Percentiles rank a stretch among this genome's conserved stretches.
Evolutionary conservation across 2,797 vertebrate species (phyloP).

Genomic region (Neostethus bicornis): DNA sequence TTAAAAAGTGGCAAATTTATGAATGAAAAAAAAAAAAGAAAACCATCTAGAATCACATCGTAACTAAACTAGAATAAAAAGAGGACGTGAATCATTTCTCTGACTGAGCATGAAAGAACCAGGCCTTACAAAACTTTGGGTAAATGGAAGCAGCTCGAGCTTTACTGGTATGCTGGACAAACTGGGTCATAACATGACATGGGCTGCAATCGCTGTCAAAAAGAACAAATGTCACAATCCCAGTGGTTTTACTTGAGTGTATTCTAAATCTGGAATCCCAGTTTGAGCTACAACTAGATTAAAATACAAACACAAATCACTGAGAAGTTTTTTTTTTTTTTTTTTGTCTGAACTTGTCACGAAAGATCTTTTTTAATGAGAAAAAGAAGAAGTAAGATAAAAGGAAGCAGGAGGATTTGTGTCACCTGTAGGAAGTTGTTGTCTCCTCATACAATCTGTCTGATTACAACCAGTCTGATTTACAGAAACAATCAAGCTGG

Average conservation of each 20-base stretch:
- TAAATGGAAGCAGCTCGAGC: neutral
- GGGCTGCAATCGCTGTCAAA: conserved; percentile 6
- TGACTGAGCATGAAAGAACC: neutral
- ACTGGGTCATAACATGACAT: neutral
- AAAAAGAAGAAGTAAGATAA: too few species aligned
- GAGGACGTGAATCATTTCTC: neutral
- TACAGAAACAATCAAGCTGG: neutral
- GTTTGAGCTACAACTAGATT: neutral
- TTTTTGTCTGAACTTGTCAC: too few species aligned
- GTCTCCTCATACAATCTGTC: neutral
- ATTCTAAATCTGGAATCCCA: neutral
- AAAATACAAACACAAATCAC: too few species aligned
- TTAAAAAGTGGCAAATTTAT: too few species aligned
- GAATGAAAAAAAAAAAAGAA: too few species aligned
- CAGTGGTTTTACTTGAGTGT: neutral
- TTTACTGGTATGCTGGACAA: conserved; percentile 7
- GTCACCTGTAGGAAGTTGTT: neutral
- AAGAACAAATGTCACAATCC: neutral
- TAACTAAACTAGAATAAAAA: too few species aligned
- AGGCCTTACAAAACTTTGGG: neutral
- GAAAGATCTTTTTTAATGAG: too few species aligned
- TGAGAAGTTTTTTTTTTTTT: too few species aligned
- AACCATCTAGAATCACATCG: too few species aligned
- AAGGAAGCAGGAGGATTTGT: neutral
- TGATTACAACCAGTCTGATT: conserved; percentile 1